phyloP scores from a whole-genome alignment of 2,113 vertebrate species.

The Gnathonemus echidnorhynchus region DNA sequence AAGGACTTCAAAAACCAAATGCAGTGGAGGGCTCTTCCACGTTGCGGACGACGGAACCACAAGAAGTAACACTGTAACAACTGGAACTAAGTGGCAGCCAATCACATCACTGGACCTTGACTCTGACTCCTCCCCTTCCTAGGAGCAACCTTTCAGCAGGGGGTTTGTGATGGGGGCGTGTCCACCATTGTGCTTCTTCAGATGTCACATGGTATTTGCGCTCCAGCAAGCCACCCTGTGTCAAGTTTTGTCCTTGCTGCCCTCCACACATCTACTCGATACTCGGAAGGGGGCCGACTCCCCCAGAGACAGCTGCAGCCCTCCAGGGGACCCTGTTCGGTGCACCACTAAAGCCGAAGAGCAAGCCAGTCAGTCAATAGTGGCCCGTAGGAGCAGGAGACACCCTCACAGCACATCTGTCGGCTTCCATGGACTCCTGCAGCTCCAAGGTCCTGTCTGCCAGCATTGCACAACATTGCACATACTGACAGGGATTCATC shows the following conservation, averaged over 20 bases:
- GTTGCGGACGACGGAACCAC: neutral
- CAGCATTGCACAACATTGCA: neutral
- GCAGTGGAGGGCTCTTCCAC: neutral
- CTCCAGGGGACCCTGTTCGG: neutral
- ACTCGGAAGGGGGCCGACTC: neutral
- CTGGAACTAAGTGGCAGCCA: neutral
- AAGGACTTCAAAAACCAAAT: conserved; percentile 7
- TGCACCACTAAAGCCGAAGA: neutral
- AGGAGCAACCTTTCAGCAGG: neutral
- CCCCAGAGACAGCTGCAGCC: neutral
- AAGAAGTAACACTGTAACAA: neutral
- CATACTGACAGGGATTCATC: neutral
- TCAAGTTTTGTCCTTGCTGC: neutral
- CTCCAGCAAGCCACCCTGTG: neutral
- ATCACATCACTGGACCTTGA: neutral
- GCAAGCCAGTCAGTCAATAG: neutral
- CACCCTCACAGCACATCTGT: neutral
- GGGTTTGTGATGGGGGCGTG: neutral
- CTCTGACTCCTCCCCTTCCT: neutral
- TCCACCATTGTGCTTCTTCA: neutral
- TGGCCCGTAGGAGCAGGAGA: neutral
- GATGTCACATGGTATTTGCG: neutral
- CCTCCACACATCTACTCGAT: neutral
- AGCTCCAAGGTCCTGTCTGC: neutral
- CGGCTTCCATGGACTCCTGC: neutral